A percentile compares a stretch with the other conserved stretches of the same genome.
Conservation (phyloP, 2,888 invertebrate species). For the Tuberolachnus salignus region DNA sequence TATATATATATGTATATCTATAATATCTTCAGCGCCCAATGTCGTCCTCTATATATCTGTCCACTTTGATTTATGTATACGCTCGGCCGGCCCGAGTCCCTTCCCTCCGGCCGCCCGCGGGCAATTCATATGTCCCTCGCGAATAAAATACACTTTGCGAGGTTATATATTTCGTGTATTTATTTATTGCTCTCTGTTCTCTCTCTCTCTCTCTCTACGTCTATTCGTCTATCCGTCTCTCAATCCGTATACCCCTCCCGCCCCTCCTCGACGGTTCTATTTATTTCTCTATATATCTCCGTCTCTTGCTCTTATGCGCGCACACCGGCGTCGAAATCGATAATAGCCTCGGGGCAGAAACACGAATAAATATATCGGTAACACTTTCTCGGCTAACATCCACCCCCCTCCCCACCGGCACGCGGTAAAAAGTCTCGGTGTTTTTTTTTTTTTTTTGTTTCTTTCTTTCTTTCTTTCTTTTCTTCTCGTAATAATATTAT, state of each 20-base stretch:
- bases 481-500: conserved; percentile 5
- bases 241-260: too few relatives aligned
- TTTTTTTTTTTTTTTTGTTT: conserved; percentile 5
- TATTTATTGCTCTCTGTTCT: conserved; percentile 19
- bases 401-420: too few relatives aligned
- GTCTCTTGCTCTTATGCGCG: not conserved
- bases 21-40: conserved; percentile 49
- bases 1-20: not conserved
- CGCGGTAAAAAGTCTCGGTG: conserved; percentile 8
- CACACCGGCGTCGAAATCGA: conserved; percentile 42
- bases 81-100: not conserved
- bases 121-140: conserved; percentile 49
- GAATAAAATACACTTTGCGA: conserved; percentile 51
- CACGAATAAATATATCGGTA: conserved; percentile 39
- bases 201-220: not conserved
- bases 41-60: conserved; percentile 39
- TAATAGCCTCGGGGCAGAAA: conserved; percentile 24
- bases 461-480: not conserved
- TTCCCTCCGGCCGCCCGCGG: not conserved
- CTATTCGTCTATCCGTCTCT: too few relatives aligned
- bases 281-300: not conserved
- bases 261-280: not conserved
- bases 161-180: conserved; percentile 52
- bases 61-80: conserved; percentile 45
- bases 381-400: not conserved